Evolutionary conservation across 2,888 invertebrate genomes (phyloP).

Genomic region (Ctenicera cuprea): DNA sequence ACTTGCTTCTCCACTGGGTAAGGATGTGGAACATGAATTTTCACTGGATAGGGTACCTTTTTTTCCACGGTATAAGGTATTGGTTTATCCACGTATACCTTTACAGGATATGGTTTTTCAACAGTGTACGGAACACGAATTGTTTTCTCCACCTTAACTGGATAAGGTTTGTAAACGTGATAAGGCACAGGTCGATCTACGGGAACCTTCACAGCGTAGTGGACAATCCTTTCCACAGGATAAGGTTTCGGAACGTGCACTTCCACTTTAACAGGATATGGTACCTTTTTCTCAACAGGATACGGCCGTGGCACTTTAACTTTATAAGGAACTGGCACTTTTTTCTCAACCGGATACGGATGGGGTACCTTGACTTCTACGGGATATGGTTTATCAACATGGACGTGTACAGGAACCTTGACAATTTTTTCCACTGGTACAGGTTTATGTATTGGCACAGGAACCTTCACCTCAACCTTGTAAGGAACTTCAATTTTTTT

Average conservation of each 20-base stretch:
- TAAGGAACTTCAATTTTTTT: slow-evolving; percentile 81
- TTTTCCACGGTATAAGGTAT: slow-evolving; percentile 83
- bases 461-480: slow-evolving; percentile 76
- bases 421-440: slow-evolving; percentile 84
- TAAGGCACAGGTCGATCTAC: slow-evolving; percentile 81
- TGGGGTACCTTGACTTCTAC: slow-evolving; percentile 83
- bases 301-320: slow-evolving; percentile 81
- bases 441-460: slow-evolving; percentile 73
- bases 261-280: slow-evolving; percentile 78
- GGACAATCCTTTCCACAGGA: slow-evolving; percentile 83
- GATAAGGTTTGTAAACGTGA: slow-evolving; percentile 78
- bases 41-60: slow-evolving; percentile 82
- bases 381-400: slow-evolving; percentile 78
- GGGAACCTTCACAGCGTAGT: slow-evolving; percentile 79
- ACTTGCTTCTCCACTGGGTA: slow-evolving; percentile 79
- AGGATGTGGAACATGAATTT: slow-evolving; percentile 79
- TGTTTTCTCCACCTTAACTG: slow-evolving; percentile 81
- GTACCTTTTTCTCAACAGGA: slow-evolving; percentile 80
- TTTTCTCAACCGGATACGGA: slow-evolving; percentile 82
- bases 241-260: slow-evolving; percentile 82
- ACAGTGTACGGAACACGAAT: slow-evolving; percentile 83
- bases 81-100: slow-evolving; percentile 80
- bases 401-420: slow-evolving; percentile 80
- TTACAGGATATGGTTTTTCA: slow-evolving; percentile 84
- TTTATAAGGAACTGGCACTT: slow-evolving; percentile 80